A percentile compares a stretch with the other conserved stretches of the same genome.
phyloP scores from a whole-genome alignment of 2,797 vertebrate species.

The Melanogrammus aeglefinus region DNA sequence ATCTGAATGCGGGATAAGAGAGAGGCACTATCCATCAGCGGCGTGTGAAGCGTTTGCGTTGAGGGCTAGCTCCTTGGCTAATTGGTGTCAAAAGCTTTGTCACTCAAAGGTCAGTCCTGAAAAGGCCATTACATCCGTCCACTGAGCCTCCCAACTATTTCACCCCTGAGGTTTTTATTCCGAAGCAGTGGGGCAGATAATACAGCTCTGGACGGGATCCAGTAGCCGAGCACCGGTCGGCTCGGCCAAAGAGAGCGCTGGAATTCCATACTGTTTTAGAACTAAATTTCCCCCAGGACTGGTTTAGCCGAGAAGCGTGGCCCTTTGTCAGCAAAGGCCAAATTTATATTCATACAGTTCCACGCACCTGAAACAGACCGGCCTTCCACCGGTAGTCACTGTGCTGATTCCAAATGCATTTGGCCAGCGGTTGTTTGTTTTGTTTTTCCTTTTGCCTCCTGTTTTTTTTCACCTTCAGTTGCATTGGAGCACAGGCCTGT shows the following conservation, averaged over 20 bases:
- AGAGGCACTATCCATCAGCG: conserved; percentile 41
- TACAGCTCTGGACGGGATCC: conserved; percentile 26
- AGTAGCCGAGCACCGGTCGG: neutral
- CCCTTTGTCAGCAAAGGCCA: conserved; percentile 2
- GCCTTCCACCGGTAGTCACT: neutral
- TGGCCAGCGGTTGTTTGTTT: neutral
- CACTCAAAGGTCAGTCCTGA: conserved; percentile 66
- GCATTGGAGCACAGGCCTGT: conserved; percentile 4
- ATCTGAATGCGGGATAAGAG: neutral
- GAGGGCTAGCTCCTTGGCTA: conserved; percentile 58
- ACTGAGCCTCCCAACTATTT: conserved; percentile 27
- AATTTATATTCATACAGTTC: conserved; percentile 1
- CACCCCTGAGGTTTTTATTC: conserved; percentile 55
- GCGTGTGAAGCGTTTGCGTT: conserved; percentile 53
- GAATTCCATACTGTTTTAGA: conserved; percentile 8
- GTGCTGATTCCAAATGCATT: neutral
- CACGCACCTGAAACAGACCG: conserved; percentile 1
- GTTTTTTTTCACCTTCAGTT: neutral
- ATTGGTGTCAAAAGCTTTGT: conserved; percentile 73
- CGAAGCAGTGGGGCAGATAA: conserved; percentile 58
- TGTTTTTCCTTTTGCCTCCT: neutral
- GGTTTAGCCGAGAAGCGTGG: neutral
- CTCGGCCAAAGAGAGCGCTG: neutral
- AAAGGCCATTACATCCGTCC: conserved; percentile 38
- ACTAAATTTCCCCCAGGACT: conserved; percentile 1